A percentile compares a stretch with the other conserved stretches of the same genome.
phyloP scores from a whole-genome alignment of 2,888 invertebrate genomes.

The Eupelmus urozonus region DNA sequence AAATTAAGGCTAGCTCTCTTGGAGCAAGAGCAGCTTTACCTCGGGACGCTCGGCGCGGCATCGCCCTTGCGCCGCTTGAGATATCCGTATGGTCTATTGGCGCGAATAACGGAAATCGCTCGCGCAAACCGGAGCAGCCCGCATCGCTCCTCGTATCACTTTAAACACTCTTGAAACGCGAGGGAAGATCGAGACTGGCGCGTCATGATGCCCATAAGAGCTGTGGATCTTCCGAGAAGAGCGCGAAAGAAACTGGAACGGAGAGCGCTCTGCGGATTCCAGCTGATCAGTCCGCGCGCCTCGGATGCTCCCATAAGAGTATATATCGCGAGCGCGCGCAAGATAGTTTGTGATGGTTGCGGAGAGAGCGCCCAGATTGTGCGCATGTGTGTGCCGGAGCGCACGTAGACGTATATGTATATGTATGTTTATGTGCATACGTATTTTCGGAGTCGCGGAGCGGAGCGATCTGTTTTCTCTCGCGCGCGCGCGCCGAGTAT shows the following conservation, averaged over 20 bases:
- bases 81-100: background rate
- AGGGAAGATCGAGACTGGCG: background rate
- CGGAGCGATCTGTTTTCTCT: no score
- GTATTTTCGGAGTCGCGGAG: background rate
- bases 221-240: background rate
- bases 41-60: no score
- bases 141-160: slow-evolving; percentile 3
- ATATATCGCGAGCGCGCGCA: no score
- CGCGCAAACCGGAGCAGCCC: slow-evolving; percentile 6
- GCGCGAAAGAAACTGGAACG: slow-evolving; percentile 1
- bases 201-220: background rate
- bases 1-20: background rate
- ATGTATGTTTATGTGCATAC: background rate
- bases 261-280: slow-evolving; percentile 6
- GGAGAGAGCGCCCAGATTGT: no score
- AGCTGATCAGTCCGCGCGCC: slow-evolving; percentile 34
- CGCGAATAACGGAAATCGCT: background rate
- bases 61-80: no score
- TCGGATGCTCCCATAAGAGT: background rate
- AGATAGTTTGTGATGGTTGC: no score
- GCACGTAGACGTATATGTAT: background rate
- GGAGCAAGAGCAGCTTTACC: background rate
- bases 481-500: no score
- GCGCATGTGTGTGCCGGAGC: background rate
- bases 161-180: background rate